Conservation (phyloP, 2,797 vertebrate species). For the Florisuga fusca region DNA sequence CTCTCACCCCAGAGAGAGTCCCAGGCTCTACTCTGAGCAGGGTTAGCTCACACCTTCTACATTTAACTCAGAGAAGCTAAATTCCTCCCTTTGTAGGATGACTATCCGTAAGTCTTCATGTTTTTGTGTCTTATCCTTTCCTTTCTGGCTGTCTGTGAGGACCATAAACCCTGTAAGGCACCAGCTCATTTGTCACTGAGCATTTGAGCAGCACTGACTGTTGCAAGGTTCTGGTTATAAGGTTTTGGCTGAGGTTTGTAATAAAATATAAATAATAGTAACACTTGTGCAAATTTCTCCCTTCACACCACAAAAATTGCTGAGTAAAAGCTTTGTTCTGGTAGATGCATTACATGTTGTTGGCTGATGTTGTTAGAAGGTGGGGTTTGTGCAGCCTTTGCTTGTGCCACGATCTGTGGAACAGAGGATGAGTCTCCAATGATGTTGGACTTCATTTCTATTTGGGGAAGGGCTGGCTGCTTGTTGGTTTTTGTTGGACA, state of each 20-base stretch:
- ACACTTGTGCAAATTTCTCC: background rate
- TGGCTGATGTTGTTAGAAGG: background rate
- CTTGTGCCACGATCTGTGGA: background rate
- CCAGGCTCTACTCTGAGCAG: background rate
- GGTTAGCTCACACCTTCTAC: background rate
- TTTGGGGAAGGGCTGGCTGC: background rate
- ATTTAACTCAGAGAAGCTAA: background rate
- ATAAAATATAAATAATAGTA: background rate
- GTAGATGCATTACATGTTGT: background rate
- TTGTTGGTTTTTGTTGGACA: background rate
- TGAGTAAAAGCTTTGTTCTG: background rate
- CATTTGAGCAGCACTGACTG: background rate
- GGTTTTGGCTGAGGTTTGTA: background rate
- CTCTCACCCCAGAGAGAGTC: background rate
- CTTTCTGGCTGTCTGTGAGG: background rate
- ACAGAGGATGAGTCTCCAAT: background rate
- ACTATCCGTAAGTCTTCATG: constrained; percentile 26
- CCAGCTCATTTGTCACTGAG: background rate
- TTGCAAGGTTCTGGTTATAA: background rate
- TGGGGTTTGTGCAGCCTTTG: background rate
- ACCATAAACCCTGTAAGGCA: background rate
- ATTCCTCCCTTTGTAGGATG: background rate
- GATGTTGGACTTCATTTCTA: background rate
- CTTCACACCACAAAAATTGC: background rate
- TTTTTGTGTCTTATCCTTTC: background rate